Percentiles rank a stretch among this genome's conserved stretches.
These are phyloP conservation scores for Axinella damicornis DNA, from an alignment of 37 sponge, comb jelly and placozoan genomes.

Conservation along the genomic window DNA sequence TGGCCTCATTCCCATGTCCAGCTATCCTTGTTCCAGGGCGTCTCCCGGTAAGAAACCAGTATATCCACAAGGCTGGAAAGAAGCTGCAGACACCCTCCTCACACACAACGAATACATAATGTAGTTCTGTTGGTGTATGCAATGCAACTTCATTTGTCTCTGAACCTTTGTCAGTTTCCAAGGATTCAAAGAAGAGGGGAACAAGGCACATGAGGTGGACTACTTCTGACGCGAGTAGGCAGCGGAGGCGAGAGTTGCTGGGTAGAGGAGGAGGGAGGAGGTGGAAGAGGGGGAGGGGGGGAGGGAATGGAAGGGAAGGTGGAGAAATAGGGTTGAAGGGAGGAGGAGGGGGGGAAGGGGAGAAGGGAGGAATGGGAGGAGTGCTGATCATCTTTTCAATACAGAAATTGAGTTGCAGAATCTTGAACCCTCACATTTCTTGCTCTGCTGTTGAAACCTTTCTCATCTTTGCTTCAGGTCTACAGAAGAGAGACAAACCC, in stretches of 20 bases:
- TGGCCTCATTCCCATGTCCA: no score
- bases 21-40: no score
- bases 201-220: constrained; percentile 78
- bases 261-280: neutral
- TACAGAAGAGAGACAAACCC: neutral
- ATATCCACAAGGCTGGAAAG: no score
- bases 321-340: no score
- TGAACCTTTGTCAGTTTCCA: constrained; percentile 44
- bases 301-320: neutral
- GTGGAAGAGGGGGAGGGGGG: neutral
- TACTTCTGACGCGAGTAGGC: constrained; percentile 72
- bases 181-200: constrained; percentile 55
- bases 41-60: no score
- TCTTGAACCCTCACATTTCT: neutral
- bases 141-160: neutral
- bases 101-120: no score
- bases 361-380: no score
- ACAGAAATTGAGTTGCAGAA: neutral
- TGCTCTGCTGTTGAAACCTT: neutral
- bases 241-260: constrained; percentile 13
- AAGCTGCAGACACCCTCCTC: no score
- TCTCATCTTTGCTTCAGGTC: neutral
- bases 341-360: no score
- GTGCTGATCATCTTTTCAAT: no score
- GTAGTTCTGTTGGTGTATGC: no score